A percentile compares a stretch with the other conserved stretches of the same genome.
These are phyloP conservation scores for Diadegma fenestrale DNA, from an alignment of 2,888 invertebrate species.

Conservation along the genomic window DNA sequence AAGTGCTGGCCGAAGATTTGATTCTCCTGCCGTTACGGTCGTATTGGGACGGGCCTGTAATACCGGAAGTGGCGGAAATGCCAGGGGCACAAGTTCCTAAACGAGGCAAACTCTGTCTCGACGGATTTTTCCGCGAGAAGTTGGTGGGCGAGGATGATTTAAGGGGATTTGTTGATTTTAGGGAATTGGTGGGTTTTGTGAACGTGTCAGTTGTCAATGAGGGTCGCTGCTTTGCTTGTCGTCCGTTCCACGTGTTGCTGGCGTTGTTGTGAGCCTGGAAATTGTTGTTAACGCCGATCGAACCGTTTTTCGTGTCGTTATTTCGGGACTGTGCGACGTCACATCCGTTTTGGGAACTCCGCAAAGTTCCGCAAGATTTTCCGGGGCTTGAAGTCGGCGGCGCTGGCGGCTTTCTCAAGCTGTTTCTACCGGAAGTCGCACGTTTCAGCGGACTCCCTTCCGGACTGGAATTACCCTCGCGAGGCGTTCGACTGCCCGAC, in stretches of 20 bases:
- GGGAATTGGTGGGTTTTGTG: slow-evolving; percentile 77
- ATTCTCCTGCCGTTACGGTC: slow-evolving; percentile 86
- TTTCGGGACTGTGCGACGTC: slow-evolving; percentile 83
- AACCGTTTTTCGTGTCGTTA: slow-evolving; percentile 85
- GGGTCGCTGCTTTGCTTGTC: slow-evolving; percentile 85
- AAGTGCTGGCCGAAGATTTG: slow-evolving; percentile 83
- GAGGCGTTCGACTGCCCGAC: slow-evolving; percentile 78
- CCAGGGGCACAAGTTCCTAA: slow-evolving; percentile 85
- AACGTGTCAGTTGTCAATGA: slow-evolving; percentile 89
- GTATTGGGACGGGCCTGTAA: slow-evolving; percentile 80
- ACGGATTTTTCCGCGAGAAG: slow-evolving; percentile 82
- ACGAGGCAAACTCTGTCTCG: slow-evolving; percentile 81
- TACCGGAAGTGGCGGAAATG: slow-evolving; percentile 83
- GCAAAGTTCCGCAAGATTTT: slow-evolving; percentile 84
- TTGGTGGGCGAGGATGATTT: slow-evolving; percentile 73
- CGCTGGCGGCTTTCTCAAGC: slow-evolving; percentile 84
- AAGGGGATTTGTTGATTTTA: slow-evolving; percentile 58
- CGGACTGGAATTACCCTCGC: slow-evolving; percentile 80
- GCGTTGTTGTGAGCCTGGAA: slow-evolving; percentile 77
- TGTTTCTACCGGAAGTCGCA: slow-evolving; percentile 86
- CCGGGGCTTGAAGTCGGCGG: slow-evolving; percentile 85
- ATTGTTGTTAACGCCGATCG: slow-evolving; percentile 71
- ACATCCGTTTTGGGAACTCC: slow-evolving; percentile 36
- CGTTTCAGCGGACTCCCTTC: slow-evolving; percentile 87
- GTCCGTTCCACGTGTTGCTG: slow-evolving; percentile 92